Base-by-base conservation (phyloP, 2,113 vertebrate species). In the Lophochroa leadbeateri region DNA sequence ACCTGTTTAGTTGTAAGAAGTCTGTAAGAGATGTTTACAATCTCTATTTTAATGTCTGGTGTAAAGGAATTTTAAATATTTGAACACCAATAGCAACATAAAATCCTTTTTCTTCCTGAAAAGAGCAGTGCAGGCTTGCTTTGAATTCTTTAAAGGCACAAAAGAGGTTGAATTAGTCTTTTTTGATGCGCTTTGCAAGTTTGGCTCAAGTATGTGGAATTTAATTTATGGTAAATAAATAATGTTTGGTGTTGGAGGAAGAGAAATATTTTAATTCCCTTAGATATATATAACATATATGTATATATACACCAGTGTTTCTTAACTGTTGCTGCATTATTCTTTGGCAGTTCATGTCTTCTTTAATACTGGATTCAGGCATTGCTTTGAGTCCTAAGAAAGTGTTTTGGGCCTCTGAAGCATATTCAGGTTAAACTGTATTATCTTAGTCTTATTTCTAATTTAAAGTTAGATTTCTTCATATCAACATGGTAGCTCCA, bases 1-100 rank as follows among this genome's bases (percentile, higher is more conserved):
- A 82, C 63, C 89, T 96, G 60, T 57, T 96, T 60, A 69, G 33
- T 65, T 92, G 44, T 67, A 82, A 82, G 71, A 82, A 88, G 65
- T 61, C 49, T 79, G 57, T 58, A 76, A 94, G 79, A 61, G 50
- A 27, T 37, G 61, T 89, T 96, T 94, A 43, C 50, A 86, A 58
- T 64, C 60, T 92, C 29, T 71, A 41, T 86, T 71, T 90, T 86
- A 63, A 68, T 91, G 47, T 88, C 68, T 24, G 4, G 18, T 65
- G 37, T 52, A 82, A 84, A 87, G 39, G 44, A 79, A 63, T 82
- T 72, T 49, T 72, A 68, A 0, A 2, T 28, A 25, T 43, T 85
- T 82, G 69, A 86, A 44, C 65, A 75, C 44, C 44, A 52, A 28
- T 82, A 57, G 65, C 61, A 91, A 79, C 29, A 50, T 27, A 67